phyloP scores from a whole-genome alignment of 1,140 invertebrate genomes.

The Aporrectodea caliginosa region DNA sequence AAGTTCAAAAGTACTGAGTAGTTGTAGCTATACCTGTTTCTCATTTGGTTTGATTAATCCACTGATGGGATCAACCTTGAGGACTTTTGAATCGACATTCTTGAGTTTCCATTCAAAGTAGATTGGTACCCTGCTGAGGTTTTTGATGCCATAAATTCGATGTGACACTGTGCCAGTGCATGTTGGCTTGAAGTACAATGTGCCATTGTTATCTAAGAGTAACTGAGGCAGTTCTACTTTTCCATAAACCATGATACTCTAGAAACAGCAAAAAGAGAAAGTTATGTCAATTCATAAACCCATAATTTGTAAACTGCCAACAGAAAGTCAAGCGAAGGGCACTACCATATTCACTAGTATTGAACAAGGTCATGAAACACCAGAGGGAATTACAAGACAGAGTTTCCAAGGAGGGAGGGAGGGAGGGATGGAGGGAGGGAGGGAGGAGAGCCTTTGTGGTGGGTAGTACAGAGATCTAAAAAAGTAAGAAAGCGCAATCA shows the following conservation, averaged over 20 bases:
- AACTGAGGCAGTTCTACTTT: conserved; percentile 49
- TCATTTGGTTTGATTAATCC: conserved; percentile 54
- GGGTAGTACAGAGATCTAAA: too few species aligned
- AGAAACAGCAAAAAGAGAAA: too few species aligned
- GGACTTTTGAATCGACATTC: conserved; percentile 40
- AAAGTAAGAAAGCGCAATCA: too few species aligned
- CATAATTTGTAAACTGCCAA: too few species aligned
- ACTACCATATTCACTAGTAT: too few species aligned
- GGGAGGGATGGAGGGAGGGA: too few species aligned
- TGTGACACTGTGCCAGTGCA: conserved; percentile 47
- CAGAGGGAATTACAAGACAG: too few species aligned
- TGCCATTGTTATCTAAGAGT: conserved; percentile 46
- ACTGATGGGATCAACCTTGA: conserved; percentile 45
- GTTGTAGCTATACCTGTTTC: conserved; percentile 38
- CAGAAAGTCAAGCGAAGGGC: too few species aligned
- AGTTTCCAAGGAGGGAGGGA: too few species aligned
- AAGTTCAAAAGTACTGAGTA: background rate
- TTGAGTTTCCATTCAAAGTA: conserved; percentile 53
- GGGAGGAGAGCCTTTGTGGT: too few species aligned
- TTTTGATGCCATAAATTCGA: conserved; percentile 48
- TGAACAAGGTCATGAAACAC: too few species aligned
- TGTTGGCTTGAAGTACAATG: conserved; percentile 52
- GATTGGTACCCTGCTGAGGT: conserved; percentile 51
- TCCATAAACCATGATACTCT: conserved; percentile 46
- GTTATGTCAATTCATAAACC: too few species aligned